Conservation (phyloP, 2,797 vertebrate species). For the Semotilus atromaculatus region DNA sequence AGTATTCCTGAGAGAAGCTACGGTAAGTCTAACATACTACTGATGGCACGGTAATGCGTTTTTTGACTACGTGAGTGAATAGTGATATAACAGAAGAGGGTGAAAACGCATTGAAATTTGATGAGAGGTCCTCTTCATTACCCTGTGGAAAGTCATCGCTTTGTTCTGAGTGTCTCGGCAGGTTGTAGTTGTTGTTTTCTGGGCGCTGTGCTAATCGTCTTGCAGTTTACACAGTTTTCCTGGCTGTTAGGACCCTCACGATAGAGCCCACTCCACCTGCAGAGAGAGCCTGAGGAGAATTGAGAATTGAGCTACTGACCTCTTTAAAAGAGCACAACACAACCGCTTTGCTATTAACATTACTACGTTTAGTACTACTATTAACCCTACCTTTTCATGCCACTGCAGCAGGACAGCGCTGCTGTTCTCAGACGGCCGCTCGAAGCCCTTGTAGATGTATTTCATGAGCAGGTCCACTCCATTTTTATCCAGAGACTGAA, state of each 20-base stretch:
- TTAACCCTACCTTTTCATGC: conserved; percentile 91
- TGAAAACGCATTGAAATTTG: conserved; percentile 33
- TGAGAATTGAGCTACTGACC: not conserved
- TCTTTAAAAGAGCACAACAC: not conserved
- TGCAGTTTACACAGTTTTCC: conserved; percentile 90
- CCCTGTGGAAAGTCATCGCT: conserved; percentile 64
- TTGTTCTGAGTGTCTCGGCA: conserved; percentile 70
- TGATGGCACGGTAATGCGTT: conserved; percentile 38
- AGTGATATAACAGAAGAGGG: conserved; percentile 20
- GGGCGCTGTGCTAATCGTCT: conserved; percentile 44
- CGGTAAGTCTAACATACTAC: conserved; percentile 25
- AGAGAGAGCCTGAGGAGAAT: conserved; percentile 85
- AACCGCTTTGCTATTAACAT: not conserved
- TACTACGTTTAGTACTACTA: not conserved
- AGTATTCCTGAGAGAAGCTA: conserved; percentile 65
- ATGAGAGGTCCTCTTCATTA: conserved; percentile 58
- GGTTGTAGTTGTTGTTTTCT: conserved; percentile 30
- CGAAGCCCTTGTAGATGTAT: conserved; percentile 99
- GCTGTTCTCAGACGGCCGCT: conserved; percentile 96
- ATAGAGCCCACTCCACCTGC: conserved; percentile 96
- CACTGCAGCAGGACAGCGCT: conserved; percentile 95
- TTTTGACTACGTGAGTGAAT: conserved; percentile 27
- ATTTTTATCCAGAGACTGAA: conserved; percentile 94
- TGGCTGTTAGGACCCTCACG: conserved; percentile 93
- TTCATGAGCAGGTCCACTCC: conserved; percentile 97